Conservation (phyloP, 2,797 vertebrate genomes). For the Percopsis omiscomaycus region DNA sequence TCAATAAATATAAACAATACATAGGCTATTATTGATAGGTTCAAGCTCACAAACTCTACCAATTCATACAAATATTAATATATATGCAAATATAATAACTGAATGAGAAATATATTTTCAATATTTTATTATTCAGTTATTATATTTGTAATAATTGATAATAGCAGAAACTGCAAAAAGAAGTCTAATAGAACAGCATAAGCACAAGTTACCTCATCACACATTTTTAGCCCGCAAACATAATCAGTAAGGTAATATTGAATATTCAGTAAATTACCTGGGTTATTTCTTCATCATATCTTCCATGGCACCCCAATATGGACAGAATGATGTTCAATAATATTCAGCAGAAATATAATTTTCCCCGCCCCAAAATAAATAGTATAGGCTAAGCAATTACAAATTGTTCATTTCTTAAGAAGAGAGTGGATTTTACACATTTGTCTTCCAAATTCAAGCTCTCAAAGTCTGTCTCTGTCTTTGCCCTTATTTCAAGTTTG, state of each 20-base stretch:
- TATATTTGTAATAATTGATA: not conserved
- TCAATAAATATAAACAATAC: not conserved
- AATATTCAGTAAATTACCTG: constrained; percentile 59
- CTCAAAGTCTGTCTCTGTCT: constrained; percentile 13
- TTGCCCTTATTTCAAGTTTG: constrained; percentile 52
- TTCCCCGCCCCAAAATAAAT: constrained; percentile 20
- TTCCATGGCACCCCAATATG: constrained; percentile 49
- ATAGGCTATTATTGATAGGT: not conserved
- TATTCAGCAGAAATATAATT: constrained; percentile 21
- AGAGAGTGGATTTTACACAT: constrained; percentile 27
- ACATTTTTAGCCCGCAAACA: not conserved
- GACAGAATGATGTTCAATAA: constrained; percentile 57
- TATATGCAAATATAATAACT: too few relatives aligned
- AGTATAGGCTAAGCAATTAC: not conserved
- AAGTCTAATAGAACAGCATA: not conserved
- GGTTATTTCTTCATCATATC: constrained; percentile 64
- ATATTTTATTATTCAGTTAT: too few relatives aligned
- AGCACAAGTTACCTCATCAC: not conserved
- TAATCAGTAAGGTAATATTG: not conserved
- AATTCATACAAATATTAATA: too few relatives aligned
- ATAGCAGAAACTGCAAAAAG: not conserved
- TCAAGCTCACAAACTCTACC: too few relatives aligned
- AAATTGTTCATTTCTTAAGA: constrained; percentile 15
- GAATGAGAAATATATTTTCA: too few relatives aligned
- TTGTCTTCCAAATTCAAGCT: constrained; percentile 35